Evolutionary conservation across 2,113 vertebrate genomes (phyloP).

Genomic region (Dasyprocta punctata): DNA sequence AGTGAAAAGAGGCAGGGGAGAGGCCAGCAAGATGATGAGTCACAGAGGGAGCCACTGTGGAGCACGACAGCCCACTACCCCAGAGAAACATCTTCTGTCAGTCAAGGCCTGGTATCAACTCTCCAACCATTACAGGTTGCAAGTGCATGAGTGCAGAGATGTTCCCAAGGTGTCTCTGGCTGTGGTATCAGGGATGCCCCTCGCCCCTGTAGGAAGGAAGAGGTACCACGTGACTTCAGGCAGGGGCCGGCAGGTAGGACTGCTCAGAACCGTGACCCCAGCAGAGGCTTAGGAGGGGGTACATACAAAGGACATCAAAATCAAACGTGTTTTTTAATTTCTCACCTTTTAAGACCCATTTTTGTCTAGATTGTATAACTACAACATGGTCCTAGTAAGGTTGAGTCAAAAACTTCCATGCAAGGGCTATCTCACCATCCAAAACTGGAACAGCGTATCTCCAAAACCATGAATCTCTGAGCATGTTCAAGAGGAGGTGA

Average conservation of each 20-base stretch:
- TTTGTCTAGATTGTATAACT: background rate
- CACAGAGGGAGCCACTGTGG: fast-evolving
- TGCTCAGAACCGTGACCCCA: background rate
- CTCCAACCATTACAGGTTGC: background rate
- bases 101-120: background rate
- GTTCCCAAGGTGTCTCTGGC: background rate
- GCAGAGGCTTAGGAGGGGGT: background rate
- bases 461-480: background rate
- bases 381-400: background rate
- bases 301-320: background rate
- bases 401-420: background rate
- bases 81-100: background rate
- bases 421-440: background rate
- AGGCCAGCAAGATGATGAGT: background rate
- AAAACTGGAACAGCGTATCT: background rate
- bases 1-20: background rate
- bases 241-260: background rate
- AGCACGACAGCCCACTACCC: no score
- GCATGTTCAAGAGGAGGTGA: background rate
- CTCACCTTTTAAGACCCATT: background rate
- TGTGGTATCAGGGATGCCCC: background rate
- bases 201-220: no score
- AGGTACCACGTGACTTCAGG: background rate
- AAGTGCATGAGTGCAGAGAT: background rate
- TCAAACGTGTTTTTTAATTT: background rate